Percentiles rank a stretch among this genome's conserved stretches.
Conservation (phyloP, 2,888 invertebrate species). For the Drosophila conformis region DNA sequence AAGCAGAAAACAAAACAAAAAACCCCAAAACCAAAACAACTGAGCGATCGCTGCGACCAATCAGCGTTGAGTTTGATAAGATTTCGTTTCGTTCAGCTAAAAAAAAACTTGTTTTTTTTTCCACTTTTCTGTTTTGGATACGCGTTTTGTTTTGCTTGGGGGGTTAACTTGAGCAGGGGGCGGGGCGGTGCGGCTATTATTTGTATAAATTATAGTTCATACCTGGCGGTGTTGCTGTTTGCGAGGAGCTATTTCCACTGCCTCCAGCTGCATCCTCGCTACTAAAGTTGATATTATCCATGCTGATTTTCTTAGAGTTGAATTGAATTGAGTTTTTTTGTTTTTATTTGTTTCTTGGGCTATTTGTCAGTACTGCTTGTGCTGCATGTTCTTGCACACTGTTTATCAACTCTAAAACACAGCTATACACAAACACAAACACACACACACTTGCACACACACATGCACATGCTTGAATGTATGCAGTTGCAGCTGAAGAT, state of each 20-base stretch:
- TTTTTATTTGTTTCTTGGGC: not conserved
- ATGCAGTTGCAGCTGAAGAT: slow-evolving; percentile 13
- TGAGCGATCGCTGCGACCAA: slow-evolving; percentile 61
- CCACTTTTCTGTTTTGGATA: slow-evolving; percentile 35
- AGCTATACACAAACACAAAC: not conserved
- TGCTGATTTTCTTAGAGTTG: slow-evolving; percentile 23
- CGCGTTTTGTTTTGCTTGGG: slow-evolving; percentile 13
- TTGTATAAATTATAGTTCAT: slow-evolving; percentile 11
- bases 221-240: slow-evolving; percentile 25
- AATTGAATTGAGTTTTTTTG: slow-evolving; percentile 3
- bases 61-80: slow-evolving; percentile 75
- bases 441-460: not conserved
- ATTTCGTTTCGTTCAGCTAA: slow-evolving; percentile 37
- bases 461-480: slow-evolving; percentile 1
- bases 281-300: slow-evolving; percentile 42
- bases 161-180: not conserved
- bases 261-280: slow-evolving; percentile 20
- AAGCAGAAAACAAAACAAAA: slow-evolving; percentile 18
- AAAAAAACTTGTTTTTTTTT: slow-evolving; percentile 10
- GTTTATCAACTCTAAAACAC: slow-evolving; percentile 9
- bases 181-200: not conserved
- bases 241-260: slow-evolving; percentile 22
- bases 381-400: slow-evolving; percentile 25
- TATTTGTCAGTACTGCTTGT: slow-evolving; percentile 15
- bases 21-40: slow-evolving; percentile 30